These are phyloP conservation scores for Encarsia formosa DNA, from an alignment of 2,888 invertebrate genomes.

Conservation along the genomic window DNA sequence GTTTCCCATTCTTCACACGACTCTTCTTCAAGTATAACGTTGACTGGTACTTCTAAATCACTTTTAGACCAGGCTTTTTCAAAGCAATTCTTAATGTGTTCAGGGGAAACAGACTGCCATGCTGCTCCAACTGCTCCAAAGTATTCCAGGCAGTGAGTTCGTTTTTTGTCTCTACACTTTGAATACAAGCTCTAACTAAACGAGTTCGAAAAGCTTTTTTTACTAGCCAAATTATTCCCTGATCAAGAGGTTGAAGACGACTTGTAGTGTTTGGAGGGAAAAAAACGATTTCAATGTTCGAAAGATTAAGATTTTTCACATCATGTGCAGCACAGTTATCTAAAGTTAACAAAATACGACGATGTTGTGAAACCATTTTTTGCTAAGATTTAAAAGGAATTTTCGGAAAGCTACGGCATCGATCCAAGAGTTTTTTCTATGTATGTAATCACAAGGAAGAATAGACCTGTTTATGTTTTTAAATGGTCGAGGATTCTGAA, in stretches of 20 bases:
- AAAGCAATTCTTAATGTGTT: constrained; percentile 5
- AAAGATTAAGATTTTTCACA: neutral
- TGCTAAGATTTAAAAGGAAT: neutral
- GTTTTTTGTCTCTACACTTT: neutral
- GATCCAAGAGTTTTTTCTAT: neutral
- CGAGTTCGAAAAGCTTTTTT: neutral
- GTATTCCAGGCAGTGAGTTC: neutral
- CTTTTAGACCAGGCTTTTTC: constrained; percentile 1
- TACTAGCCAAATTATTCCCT: neutral
- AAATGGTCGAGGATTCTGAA: neutral
- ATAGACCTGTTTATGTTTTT: neutral
- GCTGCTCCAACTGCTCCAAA: neutral
- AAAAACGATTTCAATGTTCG: neutral
- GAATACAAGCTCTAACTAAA: neutral
- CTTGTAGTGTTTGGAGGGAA: constrained; percentile 1
- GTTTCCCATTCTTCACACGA: neutral
- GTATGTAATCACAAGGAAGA: neutral
- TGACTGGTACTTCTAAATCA: neutral
- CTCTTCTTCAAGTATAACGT: neutral
- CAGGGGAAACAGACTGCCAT: constrained; percentile 1
- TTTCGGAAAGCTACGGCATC: neutral
- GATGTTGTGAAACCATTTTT: neutral
- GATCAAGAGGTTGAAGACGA: neutral
- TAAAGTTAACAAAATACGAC: neutral
- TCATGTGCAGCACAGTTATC: neutral